Evolutionary conservation across 2,113 vertebrate species (phyloP).

Genomic region (Epinephelus moara): DNA sequence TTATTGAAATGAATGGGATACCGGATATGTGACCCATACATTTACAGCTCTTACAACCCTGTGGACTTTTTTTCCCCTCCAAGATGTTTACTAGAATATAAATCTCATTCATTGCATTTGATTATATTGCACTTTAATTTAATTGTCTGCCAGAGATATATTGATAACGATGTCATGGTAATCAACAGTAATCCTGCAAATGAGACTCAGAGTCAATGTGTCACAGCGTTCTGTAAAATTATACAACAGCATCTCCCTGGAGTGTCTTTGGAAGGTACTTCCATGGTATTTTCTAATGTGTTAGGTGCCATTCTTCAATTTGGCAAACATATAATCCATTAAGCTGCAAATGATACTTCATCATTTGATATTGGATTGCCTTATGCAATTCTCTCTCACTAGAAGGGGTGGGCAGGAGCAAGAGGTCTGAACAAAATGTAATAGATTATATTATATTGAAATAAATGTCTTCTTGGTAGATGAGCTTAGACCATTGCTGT

Average conservation of each 20-base stretch:
- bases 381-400: not conserved
- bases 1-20: not conserved
- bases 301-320: not conserved
- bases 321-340: not conserved
- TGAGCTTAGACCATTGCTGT: too few relatives aligned
- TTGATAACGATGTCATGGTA: not conserved
- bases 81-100: not conserved
- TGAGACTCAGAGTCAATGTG: not conserved
- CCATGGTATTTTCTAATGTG: not conserved
- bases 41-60: not conserved
- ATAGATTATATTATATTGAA: not conserved
- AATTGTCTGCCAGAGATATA: not conserved
- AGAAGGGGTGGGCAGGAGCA: not conserved
- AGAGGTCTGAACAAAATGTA: not conserved
- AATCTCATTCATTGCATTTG: not conserved
- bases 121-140: constrained; percentile 4
- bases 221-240: not conserved
- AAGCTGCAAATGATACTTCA: not conserved
- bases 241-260: not conserved
- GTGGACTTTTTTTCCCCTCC: too few relatives aligned
- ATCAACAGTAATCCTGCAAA: constrained; percentile 23
- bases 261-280: constrained; percentile 5
- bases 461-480: not conserved
- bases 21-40: not conserved
- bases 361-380: not conserved